Evolutionary conservation across 2,797 vertebrate genomes (phyloP).

Genomic region (Echeneis naucrates): DNA sequence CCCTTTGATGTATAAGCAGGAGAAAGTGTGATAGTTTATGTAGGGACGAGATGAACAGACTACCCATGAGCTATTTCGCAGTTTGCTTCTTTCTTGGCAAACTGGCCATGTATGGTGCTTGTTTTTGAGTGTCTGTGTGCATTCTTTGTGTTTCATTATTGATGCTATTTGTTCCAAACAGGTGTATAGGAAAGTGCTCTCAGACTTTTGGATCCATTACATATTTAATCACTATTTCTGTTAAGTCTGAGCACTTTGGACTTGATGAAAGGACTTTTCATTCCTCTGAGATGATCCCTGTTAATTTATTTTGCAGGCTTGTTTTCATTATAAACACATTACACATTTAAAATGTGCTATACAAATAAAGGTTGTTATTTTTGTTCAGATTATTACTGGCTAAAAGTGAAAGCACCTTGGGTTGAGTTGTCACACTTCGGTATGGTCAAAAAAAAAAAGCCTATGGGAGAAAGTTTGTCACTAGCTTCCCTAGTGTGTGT

Average conservation of each 20-base stretch:
- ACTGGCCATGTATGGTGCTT: background rate
- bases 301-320: background rate
- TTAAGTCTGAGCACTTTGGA: too few species aligned
- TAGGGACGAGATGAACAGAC: conserved; percentile 23
- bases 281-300: background rate
- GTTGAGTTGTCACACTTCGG: conserved; percentile 3
- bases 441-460: conserved; percentile 26
- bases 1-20: conserved; percentile 59
- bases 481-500: conserved; percentile 27
- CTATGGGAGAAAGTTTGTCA: conserved; percentile 9
- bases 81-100: conserved; percentile 1
- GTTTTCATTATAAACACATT: background rate
- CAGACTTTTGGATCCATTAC: too few species aligned
- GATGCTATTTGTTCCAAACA: background rate
- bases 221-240: background rate
- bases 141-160: background rate
- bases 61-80: background rate
- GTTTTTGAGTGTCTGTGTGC: conserved; percentile 1
- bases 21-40: conserved; percentile 57
- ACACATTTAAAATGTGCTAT: conserved; percentile 1
- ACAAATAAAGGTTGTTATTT: background rate
- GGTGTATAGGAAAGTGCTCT: too few species aligned
- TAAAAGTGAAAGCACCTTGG: background rate
- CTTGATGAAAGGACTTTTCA: too few species aligned
- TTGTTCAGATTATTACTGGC: background rate